phyloP scores from a whole-genome alignment of 2,113 vertebrate genomes.

The Tiliqua scincoides region DNA sequence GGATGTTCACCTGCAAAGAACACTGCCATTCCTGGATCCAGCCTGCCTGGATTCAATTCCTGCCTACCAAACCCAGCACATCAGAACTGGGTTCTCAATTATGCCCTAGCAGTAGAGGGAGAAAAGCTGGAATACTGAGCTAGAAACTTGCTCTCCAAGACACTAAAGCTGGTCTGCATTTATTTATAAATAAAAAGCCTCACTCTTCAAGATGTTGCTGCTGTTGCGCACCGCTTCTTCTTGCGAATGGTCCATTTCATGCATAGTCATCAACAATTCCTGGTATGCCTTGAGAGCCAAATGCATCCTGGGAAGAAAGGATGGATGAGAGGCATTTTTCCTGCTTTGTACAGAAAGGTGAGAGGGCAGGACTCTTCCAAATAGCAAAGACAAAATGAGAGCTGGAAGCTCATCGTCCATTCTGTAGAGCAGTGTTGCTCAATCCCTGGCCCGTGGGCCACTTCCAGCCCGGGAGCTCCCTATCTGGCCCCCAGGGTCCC shows the following conservation, averaged over 20 bases:
- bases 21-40: background rate
- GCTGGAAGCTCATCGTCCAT: background rate
- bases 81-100: background rate
- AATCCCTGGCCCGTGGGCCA: too few species aligned
- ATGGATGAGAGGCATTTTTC: background rate
- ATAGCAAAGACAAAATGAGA: background rate
- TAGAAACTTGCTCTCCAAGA: background rate
- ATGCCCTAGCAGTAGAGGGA: background rate
- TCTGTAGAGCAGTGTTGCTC: too few species aligned
- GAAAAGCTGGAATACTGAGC: background rate
- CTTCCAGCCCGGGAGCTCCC: too few species aligned
- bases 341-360: background rate
- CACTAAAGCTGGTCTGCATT: background rate
- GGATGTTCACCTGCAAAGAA: background rate
- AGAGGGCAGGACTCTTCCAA: background rate
- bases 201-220: slow-evolving; percentile 92
- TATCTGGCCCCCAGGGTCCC: too few species aligned
- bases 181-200: slow-evolving; percentile 45
- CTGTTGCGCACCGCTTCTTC: slow-evolving; percentile 88
- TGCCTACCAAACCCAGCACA: background rate
- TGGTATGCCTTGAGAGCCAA: slow-evolving; percentile 95
- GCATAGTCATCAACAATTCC: slow-evolving; percentile 90
- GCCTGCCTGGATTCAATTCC: background rate
- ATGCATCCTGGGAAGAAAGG: slow-evolving; percentile 86
- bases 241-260: slow-evolving; percentile 89